phyloP scores from a whole-genome alignment of 1,140 invertebrate species.

The Microplitis mediator region DNA sequence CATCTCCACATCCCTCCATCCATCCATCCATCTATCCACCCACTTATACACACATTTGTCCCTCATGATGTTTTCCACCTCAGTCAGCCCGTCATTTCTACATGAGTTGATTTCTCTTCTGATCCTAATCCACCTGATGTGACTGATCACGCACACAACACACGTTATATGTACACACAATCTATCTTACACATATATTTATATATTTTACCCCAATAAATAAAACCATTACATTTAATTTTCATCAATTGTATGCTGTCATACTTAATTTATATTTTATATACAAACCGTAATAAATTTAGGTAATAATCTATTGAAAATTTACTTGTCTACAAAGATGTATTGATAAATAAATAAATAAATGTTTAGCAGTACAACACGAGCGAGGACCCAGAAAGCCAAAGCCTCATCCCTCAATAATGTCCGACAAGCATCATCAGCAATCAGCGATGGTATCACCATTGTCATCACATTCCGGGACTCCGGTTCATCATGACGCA shows the following conservation, averaged over 20 bases:
- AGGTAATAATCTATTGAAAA: too few species aligned
- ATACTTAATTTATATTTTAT: background rate
- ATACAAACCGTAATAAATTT: background rate
- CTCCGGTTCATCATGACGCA: conserved; percentile 45
- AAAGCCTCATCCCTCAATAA: conserved; percentile 64
- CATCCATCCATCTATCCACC: background rate
- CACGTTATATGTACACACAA: too few species aligned
- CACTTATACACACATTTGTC: too few species aligned
- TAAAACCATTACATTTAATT: too few species aligned
- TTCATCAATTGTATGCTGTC: background rate
- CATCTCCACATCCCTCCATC: background rate
- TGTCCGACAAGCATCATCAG: conserved; percentile 49
- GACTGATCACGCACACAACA: too few species aligned
- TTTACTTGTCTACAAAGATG: too few species aligned
- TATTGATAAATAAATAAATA: conserved; percentile 17
- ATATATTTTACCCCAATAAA: too few species aligned
- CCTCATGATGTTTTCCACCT: too few species aligned
- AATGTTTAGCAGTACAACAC: conserved; percentile 89
- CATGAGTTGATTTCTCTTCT: too few species aligned
- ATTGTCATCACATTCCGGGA: conserved; percentile 43
- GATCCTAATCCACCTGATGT: too few species aligned
- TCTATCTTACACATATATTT: background rate
- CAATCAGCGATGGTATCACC: conserved; percentile 48
- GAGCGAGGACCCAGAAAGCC: conserved; percentile 94
- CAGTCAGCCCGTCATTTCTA: too few species aligned